Base-by-base conservation (phyloP, 2,113 vertebrate genomes). In the Gnathochromis pfefferi region DNA sequence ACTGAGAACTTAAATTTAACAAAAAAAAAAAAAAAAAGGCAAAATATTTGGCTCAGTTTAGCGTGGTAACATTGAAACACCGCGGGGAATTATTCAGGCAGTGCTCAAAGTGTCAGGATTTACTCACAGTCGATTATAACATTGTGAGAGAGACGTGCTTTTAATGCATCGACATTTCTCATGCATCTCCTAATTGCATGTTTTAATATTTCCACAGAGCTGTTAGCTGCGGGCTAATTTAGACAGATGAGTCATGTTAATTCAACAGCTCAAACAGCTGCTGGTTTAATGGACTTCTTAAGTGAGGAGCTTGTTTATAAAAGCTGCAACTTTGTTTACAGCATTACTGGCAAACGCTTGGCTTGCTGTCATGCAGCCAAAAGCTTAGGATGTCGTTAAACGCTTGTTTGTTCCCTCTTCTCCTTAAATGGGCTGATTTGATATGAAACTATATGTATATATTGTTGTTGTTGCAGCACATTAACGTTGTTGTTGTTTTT, bases 311-410 rank as follows among this genome's bases (percentile, higher is more conserved):
- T 88, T 83, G 75, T 60, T 55, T 70, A 47, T 82, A 79, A 85
- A 90, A 88, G 73, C 83, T 58, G 65, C 58, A 86, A 81, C 73
- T 88, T 85, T 92, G 86, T 91, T 89, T 87, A 80, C 49, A 57
- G 70, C 84, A 51, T 81, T 7, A 3, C 57, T 87, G 84, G 63
- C 84, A 84, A 87, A 54, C 2, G 19, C 60, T n/a, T 40, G 51
- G 33, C 54, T 87, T 54, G 81, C 68, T 87, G 84, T 85, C 81
- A 57, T 4, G 58, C 81, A 70, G 81, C 82, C 88, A 92, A 84
- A 88, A 58, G 54, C 79, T 87, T 58, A 63, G 9, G 53, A 33
- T 55, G 83, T 35, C 70, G 65, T 80, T 81, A 80, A 63, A 60
- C 82, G 42, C 47, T 2, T 45, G 78, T 47, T 86, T 84, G 28